Conservation (phyloP, 2,888 invertebrate species). For the Brachyopa scutellaris region DNA sequence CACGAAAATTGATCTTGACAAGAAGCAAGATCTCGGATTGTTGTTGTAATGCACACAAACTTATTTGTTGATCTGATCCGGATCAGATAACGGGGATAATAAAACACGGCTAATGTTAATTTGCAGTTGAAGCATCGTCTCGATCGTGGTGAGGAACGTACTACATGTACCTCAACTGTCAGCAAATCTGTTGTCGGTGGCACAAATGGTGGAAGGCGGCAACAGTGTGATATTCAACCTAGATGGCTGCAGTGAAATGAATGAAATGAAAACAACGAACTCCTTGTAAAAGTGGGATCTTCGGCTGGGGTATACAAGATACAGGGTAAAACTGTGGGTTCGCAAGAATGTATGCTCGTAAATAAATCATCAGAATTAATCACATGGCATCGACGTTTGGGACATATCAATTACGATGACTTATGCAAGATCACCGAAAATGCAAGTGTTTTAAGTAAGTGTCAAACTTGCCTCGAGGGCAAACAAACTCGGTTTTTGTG, state of each 20-base stretch:
- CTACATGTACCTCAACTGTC: background rate
- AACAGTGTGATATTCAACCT: background rate
- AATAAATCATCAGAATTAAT: background rate
- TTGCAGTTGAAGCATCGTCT: background rate
- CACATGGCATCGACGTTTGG: background rate
- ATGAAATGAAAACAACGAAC: too few relatives aligned
- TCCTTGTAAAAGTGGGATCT: background rate
- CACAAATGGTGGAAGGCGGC: background rate
- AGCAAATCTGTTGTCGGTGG: background rate
- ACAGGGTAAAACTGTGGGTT: background rate
- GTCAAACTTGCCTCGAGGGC: slow-evolving; percentile 21
- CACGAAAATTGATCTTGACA: too few relatives aligned
- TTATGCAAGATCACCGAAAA: too few relatives aligned
- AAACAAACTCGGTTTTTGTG: slow-evolving; percentile 59
- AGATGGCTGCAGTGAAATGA: background rate
- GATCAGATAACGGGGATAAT: too few relatives aligned
- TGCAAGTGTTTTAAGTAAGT: too few relatives aligned
- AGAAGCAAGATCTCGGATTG: too few relatives aligned
- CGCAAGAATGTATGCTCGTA: background rate
- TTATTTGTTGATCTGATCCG: too few relatives aligned
- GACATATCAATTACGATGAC: background rate
- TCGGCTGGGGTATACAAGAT: background rate
- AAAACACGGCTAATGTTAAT: too few relatives aligned
- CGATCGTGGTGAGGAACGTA: background rate
- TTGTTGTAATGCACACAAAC: too few relatives aligned